phyloP scores from a whole-genome alignment of 2,888 invertebrate species.

The Epinotia bilunana region DNA sequence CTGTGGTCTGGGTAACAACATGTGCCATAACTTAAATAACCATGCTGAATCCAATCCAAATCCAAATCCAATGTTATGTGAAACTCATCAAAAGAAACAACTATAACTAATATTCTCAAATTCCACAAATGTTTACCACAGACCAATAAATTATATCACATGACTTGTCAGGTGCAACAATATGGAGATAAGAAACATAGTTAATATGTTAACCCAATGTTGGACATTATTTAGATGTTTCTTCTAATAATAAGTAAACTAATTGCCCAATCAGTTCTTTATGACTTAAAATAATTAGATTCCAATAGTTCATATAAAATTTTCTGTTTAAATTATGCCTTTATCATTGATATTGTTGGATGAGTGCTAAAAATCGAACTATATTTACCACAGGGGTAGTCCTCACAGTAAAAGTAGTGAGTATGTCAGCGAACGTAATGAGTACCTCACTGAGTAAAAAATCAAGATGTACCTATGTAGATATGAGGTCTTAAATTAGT shows the following conservation, averaged over 20 bases:
- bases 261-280: not conserved
- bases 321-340: not conserved
- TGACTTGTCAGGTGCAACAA: slow-evolving; percentile 25
- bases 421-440: no score
- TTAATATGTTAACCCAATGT: not conserved
- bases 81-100: not conserved
- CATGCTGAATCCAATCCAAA: no score
- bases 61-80: not conserved
- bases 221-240: not conserved
- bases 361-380: no score
- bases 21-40: no score
- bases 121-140: not conserved
- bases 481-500: no score
- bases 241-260: not conserved
- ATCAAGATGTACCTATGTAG: no score
- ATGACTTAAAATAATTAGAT: not conserved
- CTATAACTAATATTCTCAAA: not conserved
- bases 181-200: slow-evolving; percentile 1
- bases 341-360: not conserved
- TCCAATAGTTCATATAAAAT: not conserved
- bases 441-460: no score
- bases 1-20: not conserved
- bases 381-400: no score
- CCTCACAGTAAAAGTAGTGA: no score
- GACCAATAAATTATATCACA: slow-evolving; percentile 22